These are phyloP conservation scores for Tragopan temminckii DNA, from an alignment of 2,797 vertebrate genomes.

Conservation along the genomic window DNA sequence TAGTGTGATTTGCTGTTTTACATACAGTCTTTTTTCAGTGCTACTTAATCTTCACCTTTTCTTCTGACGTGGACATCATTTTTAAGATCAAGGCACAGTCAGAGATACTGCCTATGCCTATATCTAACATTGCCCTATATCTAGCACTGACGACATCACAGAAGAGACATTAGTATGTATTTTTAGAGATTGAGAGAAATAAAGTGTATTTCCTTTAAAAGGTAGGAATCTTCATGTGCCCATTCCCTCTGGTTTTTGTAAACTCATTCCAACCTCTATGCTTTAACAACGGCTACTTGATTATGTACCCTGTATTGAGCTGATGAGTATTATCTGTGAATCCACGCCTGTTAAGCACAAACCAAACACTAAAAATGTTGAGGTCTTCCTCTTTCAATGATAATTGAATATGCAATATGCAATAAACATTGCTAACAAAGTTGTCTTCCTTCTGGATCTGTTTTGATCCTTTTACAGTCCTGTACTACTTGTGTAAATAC, in stretches of 20 bases:
- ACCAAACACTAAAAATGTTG: background rate
- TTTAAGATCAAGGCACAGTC: background rate
- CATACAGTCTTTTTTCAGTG: background rate
- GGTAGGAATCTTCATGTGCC: background rate
- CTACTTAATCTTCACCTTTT: slow-evolving; percentile 13
- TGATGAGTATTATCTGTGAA: background rate
- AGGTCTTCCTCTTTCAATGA: background rate
- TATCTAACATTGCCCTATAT: background rate
- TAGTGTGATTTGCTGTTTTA: background rate
- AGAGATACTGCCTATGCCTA: background rate
- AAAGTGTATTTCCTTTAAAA: slow-evolving; percentile 28
- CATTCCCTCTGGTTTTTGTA: background rate
- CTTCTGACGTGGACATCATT: background rate
- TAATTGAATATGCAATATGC: background rate
- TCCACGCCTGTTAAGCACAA: background rate
- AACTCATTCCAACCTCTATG: background rate
- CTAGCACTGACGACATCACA: background rate
- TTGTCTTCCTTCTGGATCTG: background rate
- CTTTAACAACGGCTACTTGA: background rate
- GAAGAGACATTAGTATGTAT: background rate
- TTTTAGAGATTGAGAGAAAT: slow-evolving; percentile 21
- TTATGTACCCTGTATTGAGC: background rate
- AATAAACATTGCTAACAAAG: background rate
- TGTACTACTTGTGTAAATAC: background rate
- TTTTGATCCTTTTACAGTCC: background rate